Percentiles rank a stretch among this genome's conserved stretches.
Evolutionary conservation across 2,113 vertebrate genomes (phyloP).

Genomic region (Ceratotherium simum): DNA sequence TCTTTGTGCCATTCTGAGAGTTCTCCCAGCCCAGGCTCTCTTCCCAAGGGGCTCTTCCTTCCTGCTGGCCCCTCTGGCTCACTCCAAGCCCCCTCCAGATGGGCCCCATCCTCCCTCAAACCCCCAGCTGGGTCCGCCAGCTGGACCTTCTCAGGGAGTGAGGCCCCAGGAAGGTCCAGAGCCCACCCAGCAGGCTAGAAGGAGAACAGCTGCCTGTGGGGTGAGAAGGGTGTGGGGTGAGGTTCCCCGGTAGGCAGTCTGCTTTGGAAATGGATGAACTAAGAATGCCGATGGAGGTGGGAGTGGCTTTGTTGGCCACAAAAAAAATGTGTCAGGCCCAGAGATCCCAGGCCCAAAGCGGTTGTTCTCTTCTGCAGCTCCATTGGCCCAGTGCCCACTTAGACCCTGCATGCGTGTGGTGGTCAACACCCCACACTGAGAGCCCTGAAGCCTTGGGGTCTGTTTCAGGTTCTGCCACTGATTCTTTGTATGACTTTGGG

Average conservation of each 20-base stretch:
- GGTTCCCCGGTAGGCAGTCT: neutral
- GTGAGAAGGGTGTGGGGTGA: slow-evolving; percentile 2
- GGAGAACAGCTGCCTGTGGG: slow-evolving; percentile 69
- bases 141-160: slow-evolving; percentile 75
- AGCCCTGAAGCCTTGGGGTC: neutral
- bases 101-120: slow-evolving; percentile 69
- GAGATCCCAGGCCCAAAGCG: neutral
- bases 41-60: slow-evolving; percentile 56
- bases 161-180: slow-evolving; percentile 69
- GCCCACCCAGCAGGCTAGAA: slow-evolving; percentile 79
- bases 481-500: neutral
- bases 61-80: slow-evolving; percentile 52
- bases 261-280: slow-evolving; percentile 51
- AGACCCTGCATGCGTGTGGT: neutral
- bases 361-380: neutral
- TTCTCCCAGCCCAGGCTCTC: neutral
- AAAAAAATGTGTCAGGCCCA: neutral
- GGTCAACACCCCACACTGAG: neutral
- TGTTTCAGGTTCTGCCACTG: neutral
- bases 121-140: slow-evolving; percentile 74
- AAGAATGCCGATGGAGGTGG: neutral
- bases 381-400: neutral
- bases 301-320: slow-evolving; percentile 10
- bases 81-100: slow-evolving; percentile 67
- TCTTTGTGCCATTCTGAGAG: neutral